Percentiles rank a stretch among this genome's conserved stretches.
Evolutionary conservation across 2,113 vertebrate genomes (phyloP).

Genomic region (Sisor rabdophorus): DNA sequence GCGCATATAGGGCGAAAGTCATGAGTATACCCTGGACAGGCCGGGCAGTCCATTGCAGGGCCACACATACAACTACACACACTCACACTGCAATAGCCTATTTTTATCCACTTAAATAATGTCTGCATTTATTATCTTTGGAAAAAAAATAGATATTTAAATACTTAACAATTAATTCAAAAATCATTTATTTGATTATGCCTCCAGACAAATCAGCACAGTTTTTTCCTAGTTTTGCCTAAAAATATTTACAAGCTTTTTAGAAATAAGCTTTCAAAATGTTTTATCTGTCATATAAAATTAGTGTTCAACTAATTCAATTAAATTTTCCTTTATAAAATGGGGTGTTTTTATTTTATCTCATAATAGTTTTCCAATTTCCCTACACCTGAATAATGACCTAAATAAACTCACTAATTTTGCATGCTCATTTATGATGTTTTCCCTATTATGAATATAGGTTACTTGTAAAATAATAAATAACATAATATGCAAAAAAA

Average conservation of each 20-base stretch:
- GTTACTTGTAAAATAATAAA: constrained; percentile 33
- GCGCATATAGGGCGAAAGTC: too few species aligned
- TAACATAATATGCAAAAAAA: too few species aligned
- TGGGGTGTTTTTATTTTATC: neutral
- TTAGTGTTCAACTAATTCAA: neutral
- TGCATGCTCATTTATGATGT: constrained; percentile 28
- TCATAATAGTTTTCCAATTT: constrained; percentile 34
- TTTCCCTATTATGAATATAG: constrained; percentile 26
- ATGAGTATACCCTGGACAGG: too few species aligned
- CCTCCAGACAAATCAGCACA: neutral
- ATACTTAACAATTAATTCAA: neutral
- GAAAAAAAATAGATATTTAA: neutral
- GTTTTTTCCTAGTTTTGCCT: neutral
- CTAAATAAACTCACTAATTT: constrained; percentile 33
- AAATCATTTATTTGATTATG: neutral
- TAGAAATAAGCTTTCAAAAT: neutral
- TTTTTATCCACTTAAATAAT: neutral
- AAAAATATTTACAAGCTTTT: neutral
- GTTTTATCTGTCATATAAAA: neutral
- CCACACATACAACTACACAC: too few species aligned
- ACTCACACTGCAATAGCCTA: neutral
- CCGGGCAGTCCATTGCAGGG: too few species aligned
- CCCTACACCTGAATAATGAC: constrained; percentile 25
- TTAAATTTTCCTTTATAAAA: neutral
- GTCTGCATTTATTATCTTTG: neutral